Conservation (phyloP, 2,888 invertebrate genomes). For the Panzeria rudis region DNA sequence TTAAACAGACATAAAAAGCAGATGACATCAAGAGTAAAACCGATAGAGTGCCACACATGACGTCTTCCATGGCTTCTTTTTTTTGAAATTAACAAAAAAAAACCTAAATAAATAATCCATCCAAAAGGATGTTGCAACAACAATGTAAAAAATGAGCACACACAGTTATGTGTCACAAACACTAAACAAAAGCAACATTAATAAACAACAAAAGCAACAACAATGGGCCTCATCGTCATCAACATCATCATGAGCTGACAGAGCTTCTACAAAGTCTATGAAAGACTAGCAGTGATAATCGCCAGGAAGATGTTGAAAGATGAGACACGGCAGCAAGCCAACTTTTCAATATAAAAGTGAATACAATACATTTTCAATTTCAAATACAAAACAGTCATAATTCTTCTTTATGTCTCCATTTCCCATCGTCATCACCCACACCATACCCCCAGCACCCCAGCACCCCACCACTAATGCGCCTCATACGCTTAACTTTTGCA, state of each 20-base stretch:
- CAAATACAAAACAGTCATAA: constrained; percentile 66
- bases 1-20: constrained; percentile 70
- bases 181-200: constrained; percentile 72
- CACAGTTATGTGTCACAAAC: constrained; percentile 69
- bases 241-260: constrained; percentile 14
- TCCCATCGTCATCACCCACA: constrained; percentile 34
- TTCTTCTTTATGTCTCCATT: constrained; percentile 42
- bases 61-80: constrained; percentile 64
- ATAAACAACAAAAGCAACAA: constrained; percentile 69
- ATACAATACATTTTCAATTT: constrained; percentile 78
- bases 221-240: constrained; percentile 58
- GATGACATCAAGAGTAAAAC: constrained; percentile 69
- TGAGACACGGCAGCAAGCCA: constrained; percentile 45
- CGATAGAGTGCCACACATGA: constrained; percentile 70
- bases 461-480: not conserved
- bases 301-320: constrained; percentile 38
- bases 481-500: constrained; percentile 25
- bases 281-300: constrained; percentile 32
- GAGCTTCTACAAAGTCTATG: constrained; percentile 1
- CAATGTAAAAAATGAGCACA: constrained; percentile 34
- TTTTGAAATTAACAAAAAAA: constrained; percentile 36
- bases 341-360: constrained; percentile 54
- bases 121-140: constrained; percentile 67
- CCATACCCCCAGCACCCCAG: not conserved
- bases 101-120: constrained; percentile 13